phyloP scores from a whole-genome alignment of 1,140 invertebrate species.

The silkworm (Bombyx mori) region ASM3026992v2 NC_085111.1:13744001-13744500 shows the following conservation, averaged over 20 bases:
- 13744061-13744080: slow-evolving; percentile 1
- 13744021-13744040: too few relatives aligned
- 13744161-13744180: slow-evolving; percentile 41
- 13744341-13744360: slow-evolving; percentile 61
- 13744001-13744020: too few relatives aligned
- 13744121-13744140: background rate
- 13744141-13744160: slow-evolving; percentile 16
- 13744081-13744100: background rate
- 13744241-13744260: background rate
- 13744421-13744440: slow-evolving; percentile 58
- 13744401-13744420: slow-evolving; percentile 43
- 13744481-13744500: slow-evolving; percentile 57
- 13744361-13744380: slow-evolving; percentile 26
- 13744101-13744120: background rate
- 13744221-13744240: slow-evolving; percentile 8
- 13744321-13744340: slow-evolving; percentile 23
- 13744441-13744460: slow-evolving; percentile 51
- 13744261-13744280: slow-evolving; percentile 10
- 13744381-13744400: slow-evolving; percentile 57
- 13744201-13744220: slow-evolving; percentile 18
- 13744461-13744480: slow-evolving; percentile 52
- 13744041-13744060: slow-evolving; percentile 3
- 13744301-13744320: slow-evolving; percentile 9
- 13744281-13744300: slow-evolving; percentile 23
- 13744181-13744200: slow-evolving; percentile 39